Evolutionary conservation across 2,797 vertebrate genomes (phyloP).

Genomic region (Muscicapa striata): DNA sequence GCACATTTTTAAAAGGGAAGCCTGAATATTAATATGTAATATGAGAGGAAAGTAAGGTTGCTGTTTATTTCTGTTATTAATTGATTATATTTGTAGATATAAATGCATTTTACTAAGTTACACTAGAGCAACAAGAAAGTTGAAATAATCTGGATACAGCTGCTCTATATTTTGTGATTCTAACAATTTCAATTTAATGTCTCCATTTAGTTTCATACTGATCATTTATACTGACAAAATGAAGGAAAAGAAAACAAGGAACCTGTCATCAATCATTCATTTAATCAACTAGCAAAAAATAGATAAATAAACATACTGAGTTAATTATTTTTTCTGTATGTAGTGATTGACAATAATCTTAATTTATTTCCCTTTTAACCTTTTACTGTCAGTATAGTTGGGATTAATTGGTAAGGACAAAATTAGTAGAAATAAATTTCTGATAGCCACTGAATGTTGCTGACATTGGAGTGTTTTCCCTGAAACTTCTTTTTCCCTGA

Average conservation of each 20-base stretch:
- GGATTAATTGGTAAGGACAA: conserved; percentile 41
- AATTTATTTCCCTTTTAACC: conserved; percentile 77
- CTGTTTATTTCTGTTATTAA: neutral
- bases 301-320: conserved; percentile 82
- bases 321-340: conserved; percentile 82
- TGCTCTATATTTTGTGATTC: conserved; percentile 49
- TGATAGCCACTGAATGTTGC: neutral
- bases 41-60: neutral
- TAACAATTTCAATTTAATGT: conserved; percentile 70
- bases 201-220: conserved; percentile 72
- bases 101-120: conserved; percentile 24
- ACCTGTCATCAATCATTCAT: conserved; percentile 83
- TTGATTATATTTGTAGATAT: neutral
- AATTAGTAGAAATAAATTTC: conserved; percentile 30
- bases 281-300: conserved; percentile 83
- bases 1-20: neutral
- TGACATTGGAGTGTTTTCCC: neutral
- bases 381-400: conserved; percentile 37
- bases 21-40: neutral
- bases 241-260: conserved; percentile 78
- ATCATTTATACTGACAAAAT: conserved; percentile 78
- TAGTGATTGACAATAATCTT: conserved; percentile 80
- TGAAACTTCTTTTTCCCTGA: conserved; percentile 21
- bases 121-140: neutral
- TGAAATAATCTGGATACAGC: conserved; percentile 4